Conservation (phyloP, 2,888 invertebrate genomes). For the Yponomeuta sedellus region DNA sequence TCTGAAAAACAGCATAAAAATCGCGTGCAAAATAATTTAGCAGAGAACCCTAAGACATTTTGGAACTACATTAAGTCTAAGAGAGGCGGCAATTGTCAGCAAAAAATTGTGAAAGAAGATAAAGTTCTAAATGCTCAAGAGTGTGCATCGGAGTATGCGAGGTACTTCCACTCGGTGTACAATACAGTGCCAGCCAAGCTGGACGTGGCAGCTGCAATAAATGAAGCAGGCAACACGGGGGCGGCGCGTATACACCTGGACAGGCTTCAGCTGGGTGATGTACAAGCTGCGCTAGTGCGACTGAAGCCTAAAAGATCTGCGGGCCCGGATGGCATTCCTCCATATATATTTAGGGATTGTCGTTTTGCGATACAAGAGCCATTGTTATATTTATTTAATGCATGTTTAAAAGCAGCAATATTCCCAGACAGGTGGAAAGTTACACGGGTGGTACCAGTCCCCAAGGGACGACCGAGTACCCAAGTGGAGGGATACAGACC, state of each 20-base stretch:
- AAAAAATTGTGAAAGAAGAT: conserved; percentile 5
- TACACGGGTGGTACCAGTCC: conserved; percentile 4
- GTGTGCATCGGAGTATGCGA: conserved; percentile 11
- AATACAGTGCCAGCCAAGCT: not conserved
- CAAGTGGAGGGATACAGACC: not conserved
- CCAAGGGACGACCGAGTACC: not conserved
- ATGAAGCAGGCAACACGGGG: not conserved
- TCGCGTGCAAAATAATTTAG: conserved; percentile 17
- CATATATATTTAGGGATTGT: conserved; percentile 5
- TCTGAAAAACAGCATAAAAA: conserved; percentile 17
- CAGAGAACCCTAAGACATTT: conserved; percentile 21
- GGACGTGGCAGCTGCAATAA: conserved; percentile 3
- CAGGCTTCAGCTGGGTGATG: conserved; percentile 1
- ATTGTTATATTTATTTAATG: not conserved
- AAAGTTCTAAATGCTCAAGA: not conserved
- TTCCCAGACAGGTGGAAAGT: not conserved
- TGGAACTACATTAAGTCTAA: conserved; percentile 20
- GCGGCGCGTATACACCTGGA: conserved; percentile 12
- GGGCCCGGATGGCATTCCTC: conserved; percentile 14
- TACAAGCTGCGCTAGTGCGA: not conserved
- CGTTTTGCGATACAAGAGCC: not conserved
- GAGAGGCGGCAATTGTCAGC: not conserved
- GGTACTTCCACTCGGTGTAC: conserved; percentile 15
- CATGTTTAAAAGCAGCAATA: not conserved
- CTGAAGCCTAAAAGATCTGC: conserved; percentile 6